Percentiles rank a stretch among this genome's conserved stretches.
Evolutionary conservation across 1,140 invertebrate species (phyloP).

Genomic region (Eurosta solidaginis): DNA sequence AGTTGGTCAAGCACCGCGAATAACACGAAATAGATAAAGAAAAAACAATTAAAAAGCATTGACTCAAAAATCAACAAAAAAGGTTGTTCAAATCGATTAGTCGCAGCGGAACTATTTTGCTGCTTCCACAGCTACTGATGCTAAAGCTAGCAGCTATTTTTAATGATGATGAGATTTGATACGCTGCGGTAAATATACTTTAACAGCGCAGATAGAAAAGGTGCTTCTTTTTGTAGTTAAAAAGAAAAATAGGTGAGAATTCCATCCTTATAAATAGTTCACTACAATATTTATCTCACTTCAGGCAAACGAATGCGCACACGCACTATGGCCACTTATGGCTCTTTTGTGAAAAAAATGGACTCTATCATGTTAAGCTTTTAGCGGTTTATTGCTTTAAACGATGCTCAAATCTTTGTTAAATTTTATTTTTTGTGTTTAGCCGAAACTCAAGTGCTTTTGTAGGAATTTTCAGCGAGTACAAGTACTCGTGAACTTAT

Average conservation of each 20-base stretch:
- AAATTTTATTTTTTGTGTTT: no score
- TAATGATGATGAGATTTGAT: no score
- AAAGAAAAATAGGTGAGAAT: background rate
- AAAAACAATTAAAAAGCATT: background rate
- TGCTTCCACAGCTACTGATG: background rate
- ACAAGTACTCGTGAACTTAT: no score
- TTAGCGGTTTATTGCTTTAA: no score
- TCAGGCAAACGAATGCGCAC: no score
- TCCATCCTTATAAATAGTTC: background rate
- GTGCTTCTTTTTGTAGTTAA: background rate
- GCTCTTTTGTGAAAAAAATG: no score
- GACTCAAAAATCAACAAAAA: background rate
- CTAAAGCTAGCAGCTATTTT: background rate
- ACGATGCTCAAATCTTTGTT: no score
- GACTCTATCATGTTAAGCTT: no score
- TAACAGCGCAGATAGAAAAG: background rate
- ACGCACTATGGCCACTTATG: no score
- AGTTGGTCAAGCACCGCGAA: background rate
- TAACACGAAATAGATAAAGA: constrained; percentile 6
- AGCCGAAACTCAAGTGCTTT: no score
- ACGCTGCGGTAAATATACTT: background rate
- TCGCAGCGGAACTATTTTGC: background rate
- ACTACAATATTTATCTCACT: background rate
- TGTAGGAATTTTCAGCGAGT: no score
- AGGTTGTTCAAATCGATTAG: background rate